phyloP scores from a whole-genome alignment of 2,113 vertebrate genomes.

The Plotosus lineatus region DNA sequence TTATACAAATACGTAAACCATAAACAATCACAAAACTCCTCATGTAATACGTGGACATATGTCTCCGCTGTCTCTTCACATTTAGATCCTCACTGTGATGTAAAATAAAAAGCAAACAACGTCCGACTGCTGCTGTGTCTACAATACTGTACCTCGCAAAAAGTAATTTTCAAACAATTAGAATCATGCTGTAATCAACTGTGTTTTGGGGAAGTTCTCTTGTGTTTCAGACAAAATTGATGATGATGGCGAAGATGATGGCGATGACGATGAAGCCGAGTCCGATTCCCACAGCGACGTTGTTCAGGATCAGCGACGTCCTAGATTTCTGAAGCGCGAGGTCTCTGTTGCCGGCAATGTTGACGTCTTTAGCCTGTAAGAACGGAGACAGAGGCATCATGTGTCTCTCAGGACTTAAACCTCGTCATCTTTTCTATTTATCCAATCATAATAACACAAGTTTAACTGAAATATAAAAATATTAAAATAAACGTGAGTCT shows the following conservation, averaged over 20 bases:
- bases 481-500: no score
- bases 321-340: slow-evolving; percentile 20
- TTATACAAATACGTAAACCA: neutral
- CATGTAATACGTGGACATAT: neutral
- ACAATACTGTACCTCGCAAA: neutral
- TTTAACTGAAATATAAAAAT: no score
- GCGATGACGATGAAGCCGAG: neutral
- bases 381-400: neutral
- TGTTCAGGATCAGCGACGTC: slow-evolving; percentile 19
- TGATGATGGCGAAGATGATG: neutral
- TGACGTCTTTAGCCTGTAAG: slow-evolving; percentile 44
- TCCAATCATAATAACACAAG: no score
- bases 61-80: neutral
- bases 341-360: slow-evolving; percentile 12
- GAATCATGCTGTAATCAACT: neutral
- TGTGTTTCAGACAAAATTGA: neutral
- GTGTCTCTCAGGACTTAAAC: neutral
- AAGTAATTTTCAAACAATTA: neutral
- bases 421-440: no score
- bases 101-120: neutral
- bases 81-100: neutral
- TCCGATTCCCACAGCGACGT: slow-evolving; percentile 23
- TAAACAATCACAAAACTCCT: neutral
- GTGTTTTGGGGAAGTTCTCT: neutral
- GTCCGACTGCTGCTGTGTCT: neutral